phyloP scores from a whole-genome alignment of 2,113 vertebrate species.

The Donacobius atricapilla region DNA sequence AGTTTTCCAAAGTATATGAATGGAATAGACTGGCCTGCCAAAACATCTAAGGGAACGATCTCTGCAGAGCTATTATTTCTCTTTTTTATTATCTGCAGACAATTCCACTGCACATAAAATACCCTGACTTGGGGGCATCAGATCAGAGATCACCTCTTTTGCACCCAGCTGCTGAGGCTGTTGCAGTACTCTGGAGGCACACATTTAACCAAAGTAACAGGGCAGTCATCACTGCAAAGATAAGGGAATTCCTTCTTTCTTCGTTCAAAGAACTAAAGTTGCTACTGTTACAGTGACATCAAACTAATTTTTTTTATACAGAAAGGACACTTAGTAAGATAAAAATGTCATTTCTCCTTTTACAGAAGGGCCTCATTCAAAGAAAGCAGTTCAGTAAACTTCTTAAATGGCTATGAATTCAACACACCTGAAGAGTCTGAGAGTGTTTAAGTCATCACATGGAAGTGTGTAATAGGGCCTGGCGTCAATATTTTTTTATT shows the following conservation, averaged over 20 bases:
- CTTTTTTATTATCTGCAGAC: constrained; percentile 15
- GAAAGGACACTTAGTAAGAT: not conserved
- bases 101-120: not conserved
- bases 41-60: constrained; percentile 1
- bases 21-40: not conserved
- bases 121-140: not conserved
- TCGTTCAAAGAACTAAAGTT: constrained; percentile 6
- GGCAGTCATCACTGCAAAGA: not conserved
- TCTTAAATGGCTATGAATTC: not conserved
- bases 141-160: constrained; percentile 61
- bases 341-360: not conserved
- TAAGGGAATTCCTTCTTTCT: not conserved
- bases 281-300: not conserved
- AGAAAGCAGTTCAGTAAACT: not conserved
- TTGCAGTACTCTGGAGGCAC: not conserved
- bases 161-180: constrained; percentile 22
- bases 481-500: not conserved
- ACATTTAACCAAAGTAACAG: constrained; percentile 27
- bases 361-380: not conserved
- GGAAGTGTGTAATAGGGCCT: not conserved
- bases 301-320: not conserved
- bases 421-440: not conserved
- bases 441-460: not conserved
- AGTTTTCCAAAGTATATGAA: not conserved
- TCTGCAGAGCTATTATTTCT: constrained; percentile 39